A percentile compares a stretch with the other conserved stretches of the same genome.
Evolutionary conservation across 2,113 vertebrate genomes (phyloP).

Genomic region (Cacatua alba): DNA sequence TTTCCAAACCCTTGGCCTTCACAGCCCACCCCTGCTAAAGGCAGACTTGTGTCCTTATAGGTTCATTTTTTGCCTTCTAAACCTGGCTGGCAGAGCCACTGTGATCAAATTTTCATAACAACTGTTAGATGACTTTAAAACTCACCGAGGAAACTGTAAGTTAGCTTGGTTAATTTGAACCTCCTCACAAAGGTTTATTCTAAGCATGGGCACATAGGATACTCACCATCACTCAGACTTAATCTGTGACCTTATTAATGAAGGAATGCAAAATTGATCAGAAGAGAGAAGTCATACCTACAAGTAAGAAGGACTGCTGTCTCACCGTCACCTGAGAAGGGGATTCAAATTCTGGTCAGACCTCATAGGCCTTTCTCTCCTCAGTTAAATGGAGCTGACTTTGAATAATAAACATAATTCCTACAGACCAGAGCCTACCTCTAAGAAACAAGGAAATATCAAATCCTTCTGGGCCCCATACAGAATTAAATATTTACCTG

Average conservation of each 20-base stretch:
- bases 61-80: background rate
- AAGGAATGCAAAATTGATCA: background rate
- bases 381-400: background rate
- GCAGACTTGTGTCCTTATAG: background rate
- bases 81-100: background rate
- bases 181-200: background rate
- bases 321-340: background rate
- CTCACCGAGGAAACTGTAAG: rapidly evolving
- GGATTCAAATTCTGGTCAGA: background rate
- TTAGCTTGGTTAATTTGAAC: background rate
- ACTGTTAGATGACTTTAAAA: background rate
- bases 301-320: background rate
- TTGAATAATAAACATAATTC: background rate
- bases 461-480: background rate
- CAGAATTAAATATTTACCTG: background rate
- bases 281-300: background rate
- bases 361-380: background rate
- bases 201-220: background rate
- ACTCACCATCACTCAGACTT: background rate
- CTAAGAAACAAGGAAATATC: background rate
- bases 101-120: background rate
- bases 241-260: background rate
- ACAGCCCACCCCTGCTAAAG: background rate
- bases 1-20: background rate
- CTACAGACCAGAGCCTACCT: background rate